A percentile compares a stretch with the other conserved stretches of the same genome.
These are phyloP conservation scores for Lepus townsendii DNA, from an alignment of 2,797 vertebrate genomes.

Conservation along the genomic window DNA sequence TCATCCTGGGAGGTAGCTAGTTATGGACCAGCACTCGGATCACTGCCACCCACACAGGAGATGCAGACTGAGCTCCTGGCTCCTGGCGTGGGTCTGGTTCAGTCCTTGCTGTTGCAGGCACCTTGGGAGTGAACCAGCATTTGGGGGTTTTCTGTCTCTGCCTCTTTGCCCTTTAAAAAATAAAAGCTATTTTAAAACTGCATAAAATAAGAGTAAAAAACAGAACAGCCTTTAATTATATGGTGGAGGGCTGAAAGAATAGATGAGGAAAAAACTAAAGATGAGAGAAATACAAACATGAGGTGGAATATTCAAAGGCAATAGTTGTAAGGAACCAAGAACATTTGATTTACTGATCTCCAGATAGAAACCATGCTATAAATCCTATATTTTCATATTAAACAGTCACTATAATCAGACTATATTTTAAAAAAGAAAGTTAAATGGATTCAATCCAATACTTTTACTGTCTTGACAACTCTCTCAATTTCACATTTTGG, in stretches of 20 bases:
- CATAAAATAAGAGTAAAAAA: background rate
- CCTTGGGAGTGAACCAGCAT: no score
- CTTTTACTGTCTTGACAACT: background rate
- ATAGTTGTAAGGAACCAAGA: background rate
- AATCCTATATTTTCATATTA: background rate
- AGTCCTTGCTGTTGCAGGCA: no score
- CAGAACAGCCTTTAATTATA: background rate
- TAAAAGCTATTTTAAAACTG: background rate
- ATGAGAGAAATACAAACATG: background rate
- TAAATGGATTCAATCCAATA: background rate
- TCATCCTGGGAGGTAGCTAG: no score
- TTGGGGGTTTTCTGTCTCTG: no score
- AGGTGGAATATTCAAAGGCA: background rate
- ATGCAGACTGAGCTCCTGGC: no score
- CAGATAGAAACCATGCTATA: background rate
- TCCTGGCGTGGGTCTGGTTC: no score
- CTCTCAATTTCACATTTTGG: constrained; percentile 8
- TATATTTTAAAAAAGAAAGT: constrained; percentile 28
- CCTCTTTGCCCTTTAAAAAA: no score
- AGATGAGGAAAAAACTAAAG: background rate
- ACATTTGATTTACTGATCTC: background rate
- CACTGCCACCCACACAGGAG: no score
- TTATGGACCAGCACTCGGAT: no score
- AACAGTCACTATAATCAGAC: background rate
- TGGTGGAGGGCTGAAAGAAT: background rate